Base-by-base conservation (phyloP, 2,113 vertebrate species). In the Edolisoma coerulescens region DNA sequence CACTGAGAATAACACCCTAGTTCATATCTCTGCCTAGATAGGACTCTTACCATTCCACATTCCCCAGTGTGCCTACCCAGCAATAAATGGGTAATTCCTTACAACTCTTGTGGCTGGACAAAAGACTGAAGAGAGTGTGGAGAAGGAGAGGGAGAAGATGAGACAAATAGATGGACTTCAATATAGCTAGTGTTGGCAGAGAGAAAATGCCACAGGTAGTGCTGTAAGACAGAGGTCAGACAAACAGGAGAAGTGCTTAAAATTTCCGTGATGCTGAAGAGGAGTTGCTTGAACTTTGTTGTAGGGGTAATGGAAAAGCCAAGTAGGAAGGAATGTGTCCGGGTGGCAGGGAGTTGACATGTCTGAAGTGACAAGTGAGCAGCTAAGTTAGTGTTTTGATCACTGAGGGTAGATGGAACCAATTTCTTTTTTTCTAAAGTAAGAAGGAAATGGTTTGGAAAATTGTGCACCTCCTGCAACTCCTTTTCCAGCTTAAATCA, bases 61-160 rank as follows among this genome's bases (percentile, higher is more conserved):
- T 26, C 44, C 16, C 9, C 33, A 57, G 6, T 0, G 0, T 23
- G 22, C 79, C 45, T 64, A 6, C 53, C 44, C 24, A 18, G 5
- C 74, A 52, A 23, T 5, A 83, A 44, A 11, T 39, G 28, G 39
- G 12, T 49, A 65, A 76, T 78, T 87, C 56, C 61, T 60, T 59
- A 32, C 12, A 49, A 45, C 16, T 79, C 22, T 52, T n/a, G 19
- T 44, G 69, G 26, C n/a, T 49, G 49, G 70, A 22, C 14, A 60
- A 56, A 61, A 24, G 81, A 32, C 41, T 44, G 35, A 73, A 67
- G 41, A 63, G 37, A 33, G 13, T 37, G 20, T 67, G 50, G 45
- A 80, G 13, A 32, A 71, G 35, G 26, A 57, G 27, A 44, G 14
- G 19, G 32, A 37, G 23, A 26, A 52, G 20, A n/a, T 64, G 49